Base-by-base conservation (phyloP, 2,113 vertebrate genomes). In the Equus quagga region DNA sequence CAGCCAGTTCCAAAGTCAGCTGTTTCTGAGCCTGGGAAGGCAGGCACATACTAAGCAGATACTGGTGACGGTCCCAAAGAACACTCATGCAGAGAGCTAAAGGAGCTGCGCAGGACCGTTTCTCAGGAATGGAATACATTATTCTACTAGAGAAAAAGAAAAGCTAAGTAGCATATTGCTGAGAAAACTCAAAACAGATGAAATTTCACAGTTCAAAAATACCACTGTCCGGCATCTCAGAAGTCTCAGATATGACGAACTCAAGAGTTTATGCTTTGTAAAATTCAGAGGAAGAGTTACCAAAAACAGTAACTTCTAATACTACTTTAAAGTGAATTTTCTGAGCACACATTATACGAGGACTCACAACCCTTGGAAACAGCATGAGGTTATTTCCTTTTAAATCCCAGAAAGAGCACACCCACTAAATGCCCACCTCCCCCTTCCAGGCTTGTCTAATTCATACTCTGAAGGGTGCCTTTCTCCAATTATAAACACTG, bases 111-210 rank as follows among this genome's bases (percentile, higher is more conserved):
- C 49, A 49, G 8, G 67, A 92, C 58, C 70, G 14, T 41, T 41
- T 79, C 93, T 60, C 73, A 95, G 65, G 95, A 65, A 62, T 1
- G 94, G 46, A 87, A 97, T 76, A 76, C 13, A 69, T 3, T 33
- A 86, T 75, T 41, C 94, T 95, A 91, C 89, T 28, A 54, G 91
- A 89, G 64, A 60, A 81, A 91, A 94, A 92, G 89, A 95, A 95
- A 91, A 10, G 54, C 6, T 4, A 92, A 44, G 95, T 78, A 93
- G 88, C 31, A 33, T 15, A 21, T 3, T 56, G 49, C 80, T 83
- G 84, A 36, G 64, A 94, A 84, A 89, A 64, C 6, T 19, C 65
- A 56, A 79, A 83, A 82, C 56, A 78, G 65, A 79, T 36, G 75
- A 58, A 80, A n/a, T 93, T 21, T 28, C 54, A 95, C 87, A 87